Percentiles rank a stretch among this genome's conserved stretches.
phyloP scores from a whole-genome alignment of 2,113 vertebrate genomes.

The Actenoides hombroni region DNA sequence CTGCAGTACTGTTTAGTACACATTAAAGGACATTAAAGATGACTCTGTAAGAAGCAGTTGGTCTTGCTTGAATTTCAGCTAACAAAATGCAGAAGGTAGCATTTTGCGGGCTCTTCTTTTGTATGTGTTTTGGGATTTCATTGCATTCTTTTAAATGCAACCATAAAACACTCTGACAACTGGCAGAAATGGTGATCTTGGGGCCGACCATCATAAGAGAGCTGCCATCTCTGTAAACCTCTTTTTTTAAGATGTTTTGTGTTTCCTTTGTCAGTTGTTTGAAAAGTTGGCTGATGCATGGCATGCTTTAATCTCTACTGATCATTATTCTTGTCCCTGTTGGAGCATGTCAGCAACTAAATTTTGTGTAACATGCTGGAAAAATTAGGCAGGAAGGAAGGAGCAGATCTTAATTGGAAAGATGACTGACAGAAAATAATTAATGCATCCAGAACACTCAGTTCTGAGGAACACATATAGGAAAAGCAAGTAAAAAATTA shows the following conservation, averaged over 20 bases:
- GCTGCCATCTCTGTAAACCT: neutral
- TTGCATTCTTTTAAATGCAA: neutral
- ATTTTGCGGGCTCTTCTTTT: neutral
- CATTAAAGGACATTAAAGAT: neutral
- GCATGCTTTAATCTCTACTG: conserved; percentile 18
- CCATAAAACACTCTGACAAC: neutral
- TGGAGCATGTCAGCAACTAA: conserved; percentile 27
- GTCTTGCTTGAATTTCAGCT: neutral
- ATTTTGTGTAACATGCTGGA: conserved; percentile 24
- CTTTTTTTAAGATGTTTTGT: neutral
- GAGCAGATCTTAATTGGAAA: conserved; percentile 26
- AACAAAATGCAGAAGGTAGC: neutral
- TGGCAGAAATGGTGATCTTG: neutral
- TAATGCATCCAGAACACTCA: neutral
- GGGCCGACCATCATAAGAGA: neutral
- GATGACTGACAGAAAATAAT: conserved; percentile 43
- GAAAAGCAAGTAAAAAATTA: neutral
- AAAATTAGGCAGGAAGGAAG: conserved; percentile 38
- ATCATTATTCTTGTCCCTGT: conserved; percentile 15
- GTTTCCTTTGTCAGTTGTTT: neutral
- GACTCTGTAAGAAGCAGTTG: neutral
- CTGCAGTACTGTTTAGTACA: neutral
- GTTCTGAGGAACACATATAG: neutral
- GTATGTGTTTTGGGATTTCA: neutral
- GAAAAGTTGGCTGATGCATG: neutral